These are phyloP conservation scores for Polypterus bichir DNA, from an alignment of 2,113 vertebrate species.

Conservation along the genomic window DNA sequence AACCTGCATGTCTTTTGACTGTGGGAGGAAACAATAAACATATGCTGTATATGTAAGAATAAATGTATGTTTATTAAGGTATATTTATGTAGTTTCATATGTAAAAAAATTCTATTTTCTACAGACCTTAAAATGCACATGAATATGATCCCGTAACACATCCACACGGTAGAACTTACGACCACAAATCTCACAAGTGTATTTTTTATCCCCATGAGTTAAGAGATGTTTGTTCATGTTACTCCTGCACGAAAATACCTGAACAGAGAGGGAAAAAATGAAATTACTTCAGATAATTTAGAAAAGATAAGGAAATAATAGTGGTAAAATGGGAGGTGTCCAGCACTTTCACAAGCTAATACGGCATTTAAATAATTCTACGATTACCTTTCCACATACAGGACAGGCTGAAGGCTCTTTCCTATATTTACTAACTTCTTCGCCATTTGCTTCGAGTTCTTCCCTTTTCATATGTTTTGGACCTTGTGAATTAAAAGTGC, in stretches of 20 bases:
- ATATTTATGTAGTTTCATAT: too few species aligned
- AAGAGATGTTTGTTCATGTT: slow-evolving; percentile 98
- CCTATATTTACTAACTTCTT: slow-evolving; percentile 81
- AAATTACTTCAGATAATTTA: too few species aligned
- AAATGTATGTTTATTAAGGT: too few species aligned
- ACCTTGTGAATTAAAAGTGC: slow-evolving; percentile 42
- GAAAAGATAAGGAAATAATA: slow-evolving; percentile 5
- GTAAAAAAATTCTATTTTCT: neutral
- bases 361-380: too few species aligned
- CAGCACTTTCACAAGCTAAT: neutral
- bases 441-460: slow-evolving; percentile 72
- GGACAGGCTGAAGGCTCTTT: slow-evolving; percentile 94
- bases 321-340: neutral
- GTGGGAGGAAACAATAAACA: too few species aligned
- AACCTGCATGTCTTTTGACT: too few species aligned
- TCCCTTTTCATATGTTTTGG: slow-evolving; percentile 84
- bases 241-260: slow-evolving; percentile 95
- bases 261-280: slow-evolving; percentile 5
- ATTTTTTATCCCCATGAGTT: slow-evolving; percentile 96
- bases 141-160: slow-evolving; percentile 91
- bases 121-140: slow-evolving; percentile 93
- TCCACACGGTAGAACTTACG: slow-evolving; percentile 97
- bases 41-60: too few species aligned
- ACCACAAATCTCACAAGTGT: slow-evolving; percentile 95
- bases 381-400: slow-evolving; percentile 79